Base-by-base conservation (phyloP, 2,888 invertebrate species). In the Mesoligia furuncula region DNA sequence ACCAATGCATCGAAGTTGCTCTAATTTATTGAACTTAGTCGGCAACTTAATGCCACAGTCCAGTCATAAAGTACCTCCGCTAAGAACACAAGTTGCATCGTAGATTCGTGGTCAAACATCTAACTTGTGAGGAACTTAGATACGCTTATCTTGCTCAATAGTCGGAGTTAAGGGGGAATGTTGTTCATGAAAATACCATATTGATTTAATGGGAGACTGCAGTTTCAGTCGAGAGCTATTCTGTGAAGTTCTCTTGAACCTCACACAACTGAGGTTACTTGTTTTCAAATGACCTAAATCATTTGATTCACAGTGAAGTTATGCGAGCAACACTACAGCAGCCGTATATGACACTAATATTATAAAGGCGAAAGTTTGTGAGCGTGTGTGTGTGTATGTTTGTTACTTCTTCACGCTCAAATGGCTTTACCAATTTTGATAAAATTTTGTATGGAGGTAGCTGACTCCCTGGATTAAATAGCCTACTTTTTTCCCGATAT, bases 11-110 rank as follows among this genome's bases (percentile, higher is more conserved):
- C 65, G 85, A 85, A 85, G 70, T 87, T 81, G 31, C 31, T 73
- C 70, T 85, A 85, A 87, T 79, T 86, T 78, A 86, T 85, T 71
- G 85, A 86, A 87, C 80, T 85, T 75, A 31, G 71, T 66, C 51
- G 9, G 59, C 42, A 78, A 87, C 61, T 85, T 77, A 75, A 79
- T 64, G 77, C 79, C 79, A 61, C 76, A 59, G 51, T 17, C 62
- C 76, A 80, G 80, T 86, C 88, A 78, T 87, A 87, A 88, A 88
- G 79, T 84, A 69, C 39, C 36, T 81, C 67, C 39, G 42, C 73
- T 85, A 66, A 79, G 84, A 81, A 77, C 87, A 85, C 84, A 80
- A 83, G 69, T 75, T 84, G 78, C 84, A 75, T 75, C 77, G 71
- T 73, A 69, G 66, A 80, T 59, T 77, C 72, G 64, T 67, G 84